These are phyloP conservation scores for Anoura caudifer DNA, from an alignment of 2,113 vertebrate genomes.

Conservation along the genomic window DNA sequence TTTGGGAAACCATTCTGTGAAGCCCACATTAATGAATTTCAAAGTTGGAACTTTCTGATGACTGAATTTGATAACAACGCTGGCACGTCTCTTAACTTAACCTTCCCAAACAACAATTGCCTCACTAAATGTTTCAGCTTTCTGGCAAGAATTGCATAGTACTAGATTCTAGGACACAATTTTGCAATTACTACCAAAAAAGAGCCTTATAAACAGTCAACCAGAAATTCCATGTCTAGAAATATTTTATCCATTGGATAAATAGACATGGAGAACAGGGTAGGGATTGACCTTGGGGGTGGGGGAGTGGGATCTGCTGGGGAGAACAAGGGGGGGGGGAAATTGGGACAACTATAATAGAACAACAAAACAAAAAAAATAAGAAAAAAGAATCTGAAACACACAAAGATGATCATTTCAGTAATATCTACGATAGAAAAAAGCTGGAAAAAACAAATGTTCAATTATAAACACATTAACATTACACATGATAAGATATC, in stretches of 20 bases:
- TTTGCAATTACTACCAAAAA: not conserved
- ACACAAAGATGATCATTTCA: conserved; percentile 1
- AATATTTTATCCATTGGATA: not conserved
- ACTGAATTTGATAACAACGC: not conserved
- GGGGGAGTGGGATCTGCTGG: too few species aligned
- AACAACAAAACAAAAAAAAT: too few species aligned
- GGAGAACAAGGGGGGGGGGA: too few species aligned
- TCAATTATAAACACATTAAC: not conserved
- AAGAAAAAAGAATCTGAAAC: not conserved
- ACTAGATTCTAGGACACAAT: not conserved
- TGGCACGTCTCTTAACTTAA: not conserved
- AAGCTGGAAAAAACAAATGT: not conserved
- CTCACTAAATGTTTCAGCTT: not conserved
- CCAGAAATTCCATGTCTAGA: not conserved
- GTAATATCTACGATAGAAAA: not conserved
- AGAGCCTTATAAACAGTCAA: not conserved
- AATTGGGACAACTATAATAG: too few species aligned
- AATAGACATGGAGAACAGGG: too few species aligned
- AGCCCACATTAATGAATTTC: not conserved
- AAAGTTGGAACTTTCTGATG: not conserved
- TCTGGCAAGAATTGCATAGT: not conserved
- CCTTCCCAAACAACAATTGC: not conserved
- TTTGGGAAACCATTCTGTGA: not conserved
- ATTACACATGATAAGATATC: not conserved
- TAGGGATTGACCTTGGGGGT: too few species aligned